Evolutionary conservation across 2,797 vertebrate species (phyloP).

Genomic region (Decapterus maruadsi): DNA sequence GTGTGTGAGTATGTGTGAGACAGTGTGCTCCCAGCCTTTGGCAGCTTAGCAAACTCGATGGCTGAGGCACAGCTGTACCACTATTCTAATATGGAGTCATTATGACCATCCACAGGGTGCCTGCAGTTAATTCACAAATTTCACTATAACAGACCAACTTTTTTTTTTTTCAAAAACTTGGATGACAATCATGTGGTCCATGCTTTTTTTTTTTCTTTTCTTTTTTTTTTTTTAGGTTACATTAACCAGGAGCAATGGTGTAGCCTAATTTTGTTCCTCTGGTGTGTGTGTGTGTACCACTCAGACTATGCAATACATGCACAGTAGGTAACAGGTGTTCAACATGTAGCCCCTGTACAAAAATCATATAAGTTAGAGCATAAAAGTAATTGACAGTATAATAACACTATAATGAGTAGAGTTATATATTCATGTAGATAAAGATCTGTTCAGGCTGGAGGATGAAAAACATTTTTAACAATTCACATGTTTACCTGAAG

Average conservation of each 20-base stretch:
- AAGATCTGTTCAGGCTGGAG: too few species aligned
- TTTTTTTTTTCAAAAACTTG: slow-evolving; percentile 51
- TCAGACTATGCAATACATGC: slow-evolving; percentile 32
- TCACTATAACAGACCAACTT: slow-evolving; percentile 71
- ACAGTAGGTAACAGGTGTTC: slow-evolving; percentile 75
- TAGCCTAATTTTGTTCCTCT: slow-evolving; percentile 52
- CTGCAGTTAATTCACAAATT: slow-evolving; percentile 83
- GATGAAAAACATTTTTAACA: too few species aligned
- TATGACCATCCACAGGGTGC: slow-evolving; percentile 75
- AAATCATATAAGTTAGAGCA: too few species aligned
- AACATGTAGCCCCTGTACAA: too few species aligned
- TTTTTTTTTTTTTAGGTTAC: slow-evolving; percentile 52
- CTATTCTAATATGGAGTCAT: slow-evolving; percentile 83
- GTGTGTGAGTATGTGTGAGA: slow-evolving; percentile 36
- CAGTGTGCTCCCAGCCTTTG: slow-evolving; percentile 72
- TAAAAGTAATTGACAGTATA: too few species aligned
- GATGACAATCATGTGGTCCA: slow-evolving; percentile 50
- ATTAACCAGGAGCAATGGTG: slow-evolving; percentile 60
- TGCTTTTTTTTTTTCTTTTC: slow-evolving; percentile 10
- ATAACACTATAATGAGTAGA: too few species aligned
- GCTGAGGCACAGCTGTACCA: slow-evolving; percentile 82
- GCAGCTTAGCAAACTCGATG: slow-evolving; percentile 78
- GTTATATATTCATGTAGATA: too few species aligned
- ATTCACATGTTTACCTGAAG: too few species aligned
- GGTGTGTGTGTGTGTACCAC: slow-evolving; percentile 28